Evolutionary conservation across 2,113 vertebrate species (phyloP).

Genomic region (Ciconia maguari): DNA sequence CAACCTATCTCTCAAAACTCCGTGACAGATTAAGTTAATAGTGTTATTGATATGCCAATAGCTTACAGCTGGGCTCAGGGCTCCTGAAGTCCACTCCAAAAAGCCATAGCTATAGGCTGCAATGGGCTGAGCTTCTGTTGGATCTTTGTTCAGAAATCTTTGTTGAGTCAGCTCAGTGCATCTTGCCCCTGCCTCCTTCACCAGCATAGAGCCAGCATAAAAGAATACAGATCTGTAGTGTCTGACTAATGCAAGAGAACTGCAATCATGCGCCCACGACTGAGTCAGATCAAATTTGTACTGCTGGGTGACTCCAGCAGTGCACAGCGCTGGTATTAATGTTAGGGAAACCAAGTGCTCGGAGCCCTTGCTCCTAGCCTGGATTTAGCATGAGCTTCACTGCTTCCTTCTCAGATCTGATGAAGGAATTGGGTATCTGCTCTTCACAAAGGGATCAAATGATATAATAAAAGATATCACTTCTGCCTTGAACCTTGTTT

Average conservation of each 20-base stretch:
- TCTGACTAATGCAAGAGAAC: neutral
- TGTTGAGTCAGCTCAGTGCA: conserved; percentile 28
- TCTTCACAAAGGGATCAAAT: neutral
- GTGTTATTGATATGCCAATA: neutral
- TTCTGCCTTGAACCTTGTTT: neutral
- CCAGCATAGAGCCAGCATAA: neutral
- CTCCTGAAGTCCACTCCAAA: neutral
- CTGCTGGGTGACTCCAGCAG: neutral
- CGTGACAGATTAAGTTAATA: neutral
- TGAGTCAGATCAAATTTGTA: neutral
- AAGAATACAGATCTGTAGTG: neutral
- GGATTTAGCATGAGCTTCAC: neutral
- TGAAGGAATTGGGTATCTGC: neutral
- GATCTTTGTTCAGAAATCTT: neutral
- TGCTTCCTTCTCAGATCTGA: neutral
- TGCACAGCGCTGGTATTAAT: neutral
- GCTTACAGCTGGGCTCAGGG: conserved; percentile 7
- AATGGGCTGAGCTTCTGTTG: neutral
- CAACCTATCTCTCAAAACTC: neutral
- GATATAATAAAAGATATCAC: neutral
- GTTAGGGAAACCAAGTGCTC: neutral
- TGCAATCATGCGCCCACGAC: neutral
- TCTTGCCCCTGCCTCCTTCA: neutral
- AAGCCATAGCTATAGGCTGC: neutral
- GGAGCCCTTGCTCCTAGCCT: neutral